Evolutionary conservation across 1,140 invertebrate genomes (phyloP).

Genomic region (Proales similis): DNA sequence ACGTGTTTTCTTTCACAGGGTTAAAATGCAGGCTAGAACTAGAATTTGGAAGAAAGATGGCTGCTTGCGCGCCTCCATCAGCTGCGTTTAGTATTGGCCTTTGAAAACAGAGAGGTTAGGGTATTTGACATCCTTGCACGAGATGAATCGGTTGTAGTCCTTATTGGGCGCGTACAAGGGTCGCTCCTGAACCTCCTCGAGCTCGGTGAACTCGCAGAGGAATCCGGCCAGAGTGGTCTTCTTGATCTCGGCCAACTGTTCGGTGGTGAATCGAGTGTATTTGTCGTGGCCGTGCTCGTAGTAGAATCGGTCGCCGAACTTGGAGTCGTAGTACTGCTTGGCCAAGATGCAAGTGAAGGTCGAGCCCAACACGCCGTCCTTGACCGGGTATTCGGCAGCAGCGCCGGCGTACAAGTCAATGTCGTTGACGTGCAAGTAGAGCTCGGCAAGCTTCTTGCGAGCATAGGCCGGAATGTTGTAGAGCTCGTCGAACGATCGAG

Average conservation of each 20-base stretch:
- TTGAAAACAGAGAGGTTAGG: no score
- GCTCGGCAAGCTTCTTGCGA: neutral
- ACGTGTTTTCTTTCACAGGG: no score
- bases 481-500: neutral
- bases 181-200: no score
- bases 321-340: conserved; percentile 79
- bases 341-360: conserved; percentile 89
- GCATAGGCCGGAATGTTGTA: conserved; percentile 55
- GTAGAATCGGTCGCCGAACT: conserved; percentile 89
- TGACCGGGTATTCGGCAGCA: conserved; percentile 72
- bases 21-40: no score
- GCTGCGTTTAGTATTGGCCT: no score
- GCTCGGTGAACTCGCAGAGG: no score
- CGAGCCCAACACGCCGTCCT: conserved; percentile 80
- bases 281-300: conserved; percentile 61
- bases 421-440: conserved; percentile 38
- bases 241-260: conserved; percentile 13
- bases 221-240: conserved; percentile 10
- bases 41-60: no score
- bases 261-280: neutral
- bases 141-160: no score
- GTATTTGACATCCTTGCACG: no score
- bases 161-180: no score
- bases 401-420: conserved; percentile 52
- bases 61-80: no score